These are phyloP conservation scores for Panagrolaimus sp. DNA, from an alignment of 1,140 invertebrate genomes.

Conservation along the genomic window DNA sequence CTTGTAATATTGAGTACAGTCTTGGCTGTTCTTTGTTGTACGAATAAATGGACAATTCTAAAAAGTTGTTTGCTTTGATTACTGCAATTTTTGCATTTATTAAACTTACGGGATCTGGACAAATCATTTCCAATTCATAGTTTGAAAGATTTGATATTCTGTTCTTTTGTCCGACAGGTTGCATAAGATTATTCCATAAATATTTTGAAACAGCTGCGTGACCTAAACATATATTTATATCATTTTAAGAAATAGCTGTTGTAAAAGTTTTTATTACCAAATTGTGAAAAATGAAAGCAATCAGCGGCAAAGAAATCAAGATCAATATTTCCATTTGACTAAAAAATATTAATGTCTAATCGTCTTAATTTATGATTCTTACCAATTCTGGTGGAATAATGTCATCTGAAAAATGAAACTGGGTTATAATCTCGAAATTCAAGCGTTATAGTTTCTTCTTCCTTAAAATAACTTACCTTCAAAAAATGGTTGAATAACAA, in stretches of 20 bases:
- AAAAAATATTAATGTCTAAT: constrained; percentile 15
- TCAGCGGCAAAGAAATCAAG: constrained; percentile 66
- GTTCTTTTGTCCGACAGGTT: constrained; percentile 69
- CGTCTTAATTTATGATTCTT: too few relatives aligned
- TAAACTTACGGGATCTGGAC: constrained; percentile 15
- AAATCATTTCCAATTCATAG: constrained; percentile 25
- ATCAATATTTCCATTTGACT: constrained; percentile 61
- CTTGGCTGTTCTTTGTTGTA: constrained; percentile 6
- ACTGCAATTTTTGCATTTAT: too few relatives aligned
- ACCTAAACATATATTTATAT: too few relatives aligned
- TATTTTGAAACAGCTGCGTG: constrained; percentile 67
- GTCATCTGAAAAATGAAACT: not conserved
- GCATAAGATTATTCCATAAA: constrained; percentile 71
- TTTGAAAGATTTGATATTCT: constrained; percentile 52
- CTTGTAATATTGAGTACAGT: not conserved
- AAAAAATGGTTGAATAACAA: constrained; percentile 59
- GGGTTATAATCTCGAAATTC: too few relatives aligned
- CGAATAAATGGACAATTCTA: constrained; percentile 7
- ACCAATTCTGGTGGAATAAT: constrained; percentile 27
- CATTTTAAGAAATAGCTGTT: too few relatives aligned
- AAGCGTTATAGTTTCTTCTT: too few relatives aligned
- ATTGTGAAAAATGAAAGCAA: constrained; percentile 70
- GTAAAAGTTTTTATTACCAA: too few relatives aligned
- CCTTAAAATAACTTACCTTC: constrained; percentile 2
- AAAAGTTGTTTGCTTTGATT: too few relatives aligned